phyloP scores from a whole-genome alignment of 2,797 vertebrate species.

The Sebastes steindachneri region DNA sequence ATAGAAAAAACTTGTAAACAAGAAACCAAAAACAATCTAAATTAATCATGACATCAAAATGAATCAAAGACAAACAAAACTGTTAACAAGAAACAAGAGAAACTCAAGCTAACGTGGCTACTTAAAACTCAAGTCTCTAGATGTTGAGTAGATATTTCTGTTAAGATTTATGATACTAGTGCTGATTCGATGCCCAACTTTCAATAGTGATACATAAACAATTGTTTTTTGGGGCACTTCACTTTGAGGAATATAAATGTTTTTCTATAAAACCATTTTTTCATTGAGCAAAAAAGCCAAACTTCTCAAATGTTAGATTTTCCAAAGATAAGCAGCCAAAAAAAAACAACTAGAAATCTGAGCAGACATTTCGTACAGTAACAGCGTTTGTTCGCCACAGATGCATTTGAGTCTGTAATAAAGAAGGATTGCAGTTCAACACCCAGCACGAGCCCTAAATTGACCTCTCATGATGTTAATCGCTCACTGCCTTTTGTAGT shows the following conservation, averaged over 20 bases:
- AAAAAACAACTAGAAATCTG: neutral
- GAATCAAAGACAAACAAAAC: neutral
- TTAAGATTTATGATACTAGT: neutral
- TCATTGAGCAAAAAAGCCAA: neutral
- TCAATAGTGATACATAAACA: neutral
- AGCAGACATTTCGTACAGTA: neutral
- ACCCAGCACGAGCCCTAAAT: neutral
- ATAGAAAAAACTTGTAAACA: neutral
- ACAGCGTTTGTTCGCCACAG: neutral
- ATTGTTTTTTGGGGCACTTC: neutral
- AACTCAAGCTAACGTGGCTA: neutral
- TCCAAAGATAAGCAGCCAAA: neutral
- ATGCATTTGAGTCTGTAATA: neutral
- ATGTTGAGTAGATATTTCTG: neutral
- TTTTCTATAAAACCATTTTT: neutral
- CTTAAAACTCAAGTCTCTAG: neutral
- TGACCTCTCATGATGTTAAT: neutral
- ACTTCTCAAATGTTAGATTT: neutral
- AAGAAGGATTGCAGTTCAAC: neutral
- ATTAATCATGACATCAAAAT: neutral
- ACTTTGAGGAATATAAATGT: accelerated
- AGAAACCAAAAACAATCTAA: neutral
- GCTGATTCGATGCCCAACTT: neutral
- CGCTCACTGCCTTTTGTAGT: neutral
- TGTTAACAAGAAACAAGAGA: neutral